Evolutionary conservation across 2,888 invertebrate genomes (phyloP).

Genomic region (Lapara coniferarum): DNA sequence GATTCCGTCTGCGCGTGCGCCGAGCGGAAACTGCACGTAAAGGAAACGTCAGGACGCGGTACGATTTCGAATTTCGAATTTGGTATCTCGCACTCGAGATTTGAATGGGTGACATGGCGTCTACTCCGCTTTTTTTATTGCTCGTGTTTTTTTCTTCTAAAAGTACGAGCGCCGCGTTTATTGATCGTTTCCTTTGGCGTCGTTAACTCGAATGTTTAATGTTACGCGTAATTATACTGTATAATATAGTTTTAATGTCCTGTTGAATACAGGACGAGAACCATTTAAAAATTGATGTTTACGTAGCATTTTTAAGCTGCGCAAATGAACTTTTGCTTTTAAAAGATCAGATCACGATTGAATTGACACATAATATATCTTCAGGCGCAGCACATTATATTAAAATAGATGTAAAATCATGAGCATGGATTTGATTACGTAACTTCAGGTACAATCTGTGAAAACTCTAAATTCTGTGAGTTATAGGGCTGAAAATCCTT

Average conservation of each 20-base stretch:
- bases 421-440: too few relatives aligned
- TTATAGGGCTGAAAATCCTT: too few relatives aligned
- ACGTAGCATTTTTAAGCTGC: too few relatives aligned
- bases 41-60: slow-evolving; percentile 82
- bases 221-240: slow-evolving; percentile 16
- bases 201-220: slow-evolving; percentile 18
- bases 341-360: too few relatives aligned
- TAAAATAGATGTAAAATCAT: too few relatives aligned
- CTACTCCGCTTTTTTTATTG: slow-evolving; percentile 57
- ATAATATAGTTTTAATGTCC: background rate
- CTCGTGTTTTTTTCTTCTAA: slow-evolving; percentile 46
- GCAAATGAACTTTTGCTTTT: too few relatives aligned
- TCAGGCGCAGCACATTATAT: too few relatives aligned
- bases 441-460: too few relatives aligned
- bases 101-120: slow-evolving; percentile 68
- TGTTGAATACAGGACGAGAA: too few relatives aligned
- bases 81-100: slow-evolving; percentile 69
- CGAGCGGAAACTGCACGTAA: slow-evolving; percentile 78
- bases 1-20: slow-evolving; percentile 74
- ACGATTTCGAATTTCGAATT: slow-evolving; percentile 81
- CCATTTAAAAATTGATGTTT: too few relatives aligned
- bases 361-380: too few relatives aligned
- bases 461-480: too few relatives aligned
- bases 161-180: slow-evolving; percentile 27
- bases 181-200: slow-evolving; percentile 29